A percentile compares a stretch with the other conserved stretches of the same genome.
phyloP scores from a whole-genome alignment of 2,113 vertebrate genomes.

The Poeciliopsis occidentalis region DNA sequence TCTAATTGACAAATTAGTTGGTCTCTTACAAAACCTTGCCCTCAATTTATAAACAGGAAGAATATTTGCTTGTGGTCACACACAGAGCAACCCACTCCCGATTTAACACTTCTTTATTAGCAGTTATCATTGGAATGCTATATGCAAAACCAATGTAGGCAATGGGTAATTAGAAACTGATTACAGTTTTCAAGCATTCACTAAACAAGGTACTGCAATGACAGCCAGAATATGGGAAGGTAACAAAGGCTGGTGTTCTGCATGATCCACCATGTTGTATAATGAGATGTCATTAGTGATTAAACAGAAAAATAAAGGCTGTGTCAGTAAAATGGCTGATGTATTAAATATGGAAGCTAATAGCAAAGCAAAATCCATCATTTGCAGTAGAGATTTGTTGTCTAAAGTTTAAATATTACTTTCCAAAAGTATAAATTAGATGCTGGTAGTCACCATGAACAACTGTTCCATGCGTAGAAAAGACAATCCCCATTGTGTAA shows the following conservation, averaged over 20 bases:
- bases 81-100: conserved; percentile 8
- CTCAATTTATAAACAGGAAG: conserved; percentile 44
- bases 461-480: no score
- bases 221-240: not conserved
- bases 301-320: no score
- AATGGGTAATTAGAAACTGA: conserved; percentile 20
- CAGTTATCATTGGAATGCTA: conserved; percentile 10
- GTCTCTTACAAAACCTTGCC: conserved; percentile 20
- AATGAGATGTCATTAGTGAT: no score
- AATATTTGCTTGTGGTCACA: not conserved
- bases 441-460: no score
- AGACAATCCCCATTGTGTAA: no score
- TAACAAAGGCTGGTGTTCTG: not conserved
- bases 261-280: not conserved
- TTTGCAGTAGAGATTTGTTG: not conserved
- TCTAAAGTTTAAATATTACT: not conserved
- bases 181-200: conserved; percentile 6
- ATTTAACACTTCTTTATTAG: conserved; percentile 28
- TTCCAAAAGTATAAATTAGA: no score
- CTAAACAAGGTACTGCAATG: not conserved
- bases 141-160: not conserved
- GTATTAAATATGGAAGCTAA: not conserved
- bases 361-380: not conserved
- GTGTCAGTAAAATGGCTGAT: no score
- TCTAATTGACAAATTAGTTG: conserved; percentile 31